A percentile compares a stretch with the other conserved stretches of the same genome.
Evolutionary conservation across 2,888 invertebrate genomes (phyloP).

Genomic region (Acrobasis repandana): DNA sequence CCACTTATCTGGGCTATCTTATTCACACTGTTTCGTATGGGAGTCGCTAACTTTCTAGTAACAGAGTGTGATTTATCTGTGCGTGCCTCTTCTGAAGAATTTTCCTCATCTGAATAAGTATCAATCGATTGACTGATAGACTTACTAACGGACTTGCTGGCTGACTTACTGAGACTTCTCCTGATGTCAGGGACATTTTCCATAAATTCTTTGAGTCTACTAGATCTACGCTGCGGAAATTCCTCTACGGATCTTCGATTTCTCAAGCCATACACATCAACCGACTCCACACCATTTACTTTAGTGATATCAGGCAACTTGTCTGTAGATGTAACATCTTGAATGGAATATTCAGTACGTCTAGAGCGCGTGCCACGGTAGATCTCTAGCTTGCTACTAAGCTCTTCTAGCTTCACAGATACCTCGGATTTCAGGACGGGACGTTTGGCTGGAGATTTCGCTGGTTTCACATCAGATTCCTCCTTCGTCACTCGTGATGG

Average conservation of each 20-base stretch:
- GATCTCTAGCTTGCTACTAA: constrained; percentile 51
- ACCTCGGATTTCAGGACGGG: constrained; percentile 53
- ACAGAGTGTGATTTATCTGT: constrained; percentile 55
- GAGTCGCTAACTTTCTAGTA: constrained; percentile 70
- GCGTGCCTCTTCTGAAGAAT: constrained; percentile 55
- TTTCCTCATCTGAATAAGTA: constrained; percentile 68
- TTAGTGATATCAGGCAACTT: constrained; percentile 48
- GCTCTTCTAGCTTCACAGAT: constrained; percentile 50
- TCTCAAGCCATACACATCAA: constrained; percentile 55
- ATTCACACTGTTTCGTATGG: constrained; percentile 56
- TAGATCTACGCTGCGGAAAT: constrained; percentile 58
- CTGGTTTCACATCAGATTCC: constrained; percentile 39
- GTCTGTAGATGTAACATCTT: constrained; percentile 50
- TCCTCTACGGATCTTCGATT: constrained; percentile 61
- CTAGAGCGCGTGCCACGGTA: constrained; percentile 58
- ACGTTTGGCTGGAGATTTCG: constrained; percentile 65
- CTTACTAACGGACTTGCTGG: constrained; percentile 65
- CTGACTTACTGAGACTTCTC: constrained; percentile 63
- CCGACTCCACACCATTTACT: constrained; percentile 56
- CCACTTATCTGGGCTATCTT: constrained; percentile 46
- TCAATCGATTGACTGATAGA: constrained; percentile 68
- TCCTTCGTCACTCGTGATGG: constrained; percentile 65
- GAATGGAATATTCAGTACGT: constrained; percentile 63
- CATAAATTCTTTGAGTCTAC: constrained; percentile 57
- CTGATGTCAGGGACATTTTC: constrained; percentile 60